Evolutionary conservation across 1,140 invertebrate species (phyloP).

Genomic region (Copidosoma floridanum): DNA sequence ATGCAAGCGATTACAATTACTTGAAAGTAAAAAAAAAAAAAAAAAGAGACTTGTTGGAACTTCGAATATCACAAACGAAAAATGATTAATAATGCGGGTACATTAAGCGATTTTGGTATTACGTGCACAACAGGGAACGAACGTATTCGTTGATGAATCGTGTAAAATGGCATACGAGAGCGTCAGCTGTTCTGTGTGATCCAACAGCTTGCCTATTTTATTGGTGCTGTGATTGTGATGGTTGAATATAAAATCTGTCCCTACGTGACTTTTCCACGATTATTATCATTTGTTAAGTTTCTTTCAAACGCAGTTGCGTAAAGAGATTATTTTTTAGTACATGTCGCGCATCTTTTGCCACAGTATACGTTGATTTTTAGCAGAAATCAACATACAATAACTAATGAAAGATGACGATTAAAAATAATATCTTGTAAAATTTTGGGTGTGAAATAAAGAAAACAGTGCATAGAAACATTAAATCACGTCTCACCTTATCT

Average conservation of each 20-base stretch:
- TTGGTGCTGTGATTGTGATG: slow-evolving; percentile 25
- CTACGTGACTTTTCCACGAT: slow-evolving; percentile 13
- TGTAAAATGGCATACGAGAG: neutral
- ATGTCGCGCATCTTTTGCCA: slow-evolving; percentile 1
- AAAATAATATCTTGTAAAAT: slow-evolving; percentile 17
- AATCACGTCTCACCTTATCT: no score
- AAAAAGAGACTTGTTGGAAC: neutral
- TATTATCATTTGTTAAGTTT: slow-evolving; percentile 14
- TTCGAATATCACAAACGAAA: no score
- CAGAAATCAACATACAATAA: neutral
- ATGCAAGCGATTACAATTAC: neutral
- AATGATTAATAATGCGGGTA: no score
- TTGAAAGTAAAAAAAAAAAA: no score
- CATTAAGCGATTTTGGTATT: no score
- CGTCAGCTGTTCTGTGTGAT: neutral
- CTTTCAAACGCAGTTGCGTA: slow-evolving; percentile 1
- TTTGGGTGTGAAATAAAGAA: slow-evolving; percentile 18
- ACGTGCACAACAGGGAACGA: no score
- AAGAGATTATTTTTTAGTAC: slow-evolving; percentile 5
- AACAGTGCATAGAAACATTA: no score
- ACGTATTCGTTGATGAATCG: no score
- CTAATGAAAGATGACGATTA: neutral
- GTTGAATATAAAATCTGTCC: slow-evolving; percentile 14
- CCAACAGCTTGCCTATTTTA: slow-evolving; percentile 1
- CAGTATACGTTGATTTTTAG: slow-evolving; percentile 22